Evolutionary conservation across 2,888 invertebrate species (phyloP), one percentile per base, ranked within the genome.

Genomic region (Phaonia tiefii): DNA sequence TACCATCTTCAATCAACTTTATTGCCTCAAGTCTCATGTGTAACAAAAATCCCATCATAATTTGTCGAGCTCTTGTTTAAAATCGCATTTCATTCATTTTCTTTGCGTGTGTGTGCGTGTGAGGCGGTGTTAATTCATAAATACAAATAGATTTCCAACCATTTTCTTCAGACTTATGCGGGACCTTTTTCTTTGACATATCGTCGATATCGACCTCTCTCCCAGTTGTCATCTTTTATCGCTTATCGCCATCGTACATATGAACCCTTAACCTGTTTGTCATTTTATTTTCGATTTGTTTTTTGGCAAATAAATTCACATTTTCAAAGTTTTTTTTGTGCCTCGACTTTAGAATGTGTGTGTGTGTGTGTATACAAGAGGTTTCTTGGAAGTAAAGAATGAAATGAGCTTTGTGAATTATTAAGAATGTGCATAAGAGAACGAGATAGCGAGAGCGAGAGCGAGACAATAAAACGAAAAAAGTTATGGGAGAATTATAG

Each of bases 341-440:
- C 46, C 17, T 22, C 54, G 13, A 22, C 8, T 8, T 31, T 31
- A 5, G 31, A 31, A n/a, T 49, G 49, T 54, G 54, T 17, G 3
- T 31, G 22, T 51, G 22, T 22, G 51, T 22, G 25, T 13, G 44
- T 54, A 3, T 54, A 13, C 54, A 31, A 5, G 31, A 31, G 4
- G 3, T 3, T 31, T 1, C 25, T 54, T 25, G 10, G 56, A 66
- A 63, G 46, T 75, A 3, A 15, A 54, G 56, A 44, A 56, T 66
- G 51, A 79, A 79, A 75, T 70, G 54, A 22, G 69, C 66, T 44
- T 54, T 25, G 42, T 67, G 60, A 79, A 71, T 67, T 79, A 63
- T 75, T 67, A 66, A 67, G 60, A 75, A 54, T 31, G 54, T 49
- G 49, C n/a, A n/a, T n/a, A n/a, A n/a, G n/a, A n/a, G n/a, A n/a